Evolutionary conservation across 2,888 invertebrate genomes (phyloP).

Genomic region (Apodemia zela): DNA sequence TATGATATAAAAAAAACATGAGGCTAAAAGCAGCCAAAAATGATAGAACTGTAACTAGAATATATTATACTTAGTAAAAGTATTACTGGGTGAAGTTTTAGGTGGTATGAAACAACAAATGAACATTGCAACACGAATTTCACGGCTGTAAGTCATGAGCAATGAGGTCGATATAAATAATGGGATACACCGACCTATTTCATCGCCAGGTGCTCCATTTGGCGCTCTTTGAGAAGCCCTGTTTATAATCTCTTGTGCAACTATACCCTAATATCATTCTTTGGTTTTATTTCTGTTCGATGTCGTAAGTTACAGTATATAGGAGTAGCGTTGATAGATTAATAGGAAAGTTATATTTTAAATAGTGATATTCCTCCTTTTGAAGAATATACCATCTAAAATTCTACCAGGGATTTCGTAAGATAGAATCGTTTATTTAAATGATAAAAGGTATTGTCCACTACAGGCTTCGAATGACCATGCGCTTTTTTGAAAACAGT

Average conservation of each 20-base stretch:
- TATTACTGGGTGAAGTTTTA: not conserved
- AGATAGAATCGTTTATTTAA: too few relatives aligned
- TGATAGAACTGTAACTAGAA: too few relatives aligned
- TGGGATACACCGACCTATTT: slow-evolving; percentile 27
- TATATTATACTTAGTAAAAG: too few relatives aligned
- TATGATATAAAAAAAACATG: too few relatives aligned
- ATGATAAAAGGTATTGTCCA: too few relatives aligned
- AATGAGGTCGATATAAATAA: slow-evolving; percentile 7
- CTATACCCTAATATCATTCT: not conserved
- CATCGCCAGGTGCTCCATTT: slow-evolving; percentile 28
- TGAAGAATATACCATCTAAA: too few relatives aligned
- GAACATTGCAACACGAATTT: not conserved
- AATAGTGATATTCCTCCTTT: too few relatives aligned
- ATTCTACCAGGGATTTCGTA: too few relatives aligned
- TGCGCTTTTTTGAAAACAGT: too few relatives aligned
- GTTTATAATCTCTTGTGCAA: slow-evolving; percentile 24
- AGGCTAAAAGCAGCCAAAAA: too few relatives aligned
- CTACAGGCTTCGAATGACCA: too few relatives aligned
- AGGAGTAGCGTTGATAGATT: not conserved
- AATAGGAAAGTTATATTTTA: not conserved
- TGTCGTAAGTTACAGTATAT: slow-evolving; percentile 7
- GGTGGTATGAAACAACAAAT: not conserved
- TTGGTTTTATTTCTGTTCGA: slow-evolving; percentile 9
- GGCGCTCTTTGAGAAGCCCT: slow-evolving; percentile 24
- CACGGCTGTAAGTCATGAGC: not conserved